Evolutionary conservation across 2,888 invertebrate species (phyloP), one percentile per base, ranked within the genome.

Genomic region (Nemotelus pantherinus): DNA sequence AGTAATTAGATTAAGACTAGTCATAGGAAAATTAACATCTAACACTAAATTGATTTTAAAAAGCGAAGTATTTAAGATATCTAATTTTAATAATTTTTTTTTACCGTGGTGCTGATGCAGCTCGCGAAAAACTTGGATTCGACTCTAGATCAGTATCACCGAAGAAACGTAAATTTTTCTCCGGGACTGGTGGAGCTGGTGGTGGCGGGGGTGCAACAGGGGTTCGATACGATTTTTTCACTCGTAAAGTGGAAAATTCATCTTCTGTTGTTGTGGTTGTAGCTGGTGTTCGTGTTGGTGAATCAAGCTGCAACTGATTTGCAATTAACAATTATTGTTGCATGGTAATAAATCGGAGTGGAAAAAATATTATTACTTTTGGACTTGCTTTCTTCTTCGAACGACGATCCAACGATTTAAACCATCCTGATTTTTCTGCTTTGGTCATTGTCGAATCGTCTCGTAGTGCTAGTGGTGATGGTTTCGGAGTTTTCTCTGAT

Each of bases 61-160:
- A 25, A 25, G 25, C 25, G 25, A 25, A 25, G 1, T 25, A 1
- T 25, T 1, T 25, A 25, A 25, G 25, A 25, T 25, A 25, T 25
- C 25, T 25, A 25, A 25, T 25, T 25, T 25, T 25, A 25, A 25
- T 1, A 25, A 47, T 48, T 6, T n/a, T 10, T n/a, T 64, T 64
- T 67, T 79, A 87, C 87, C 84, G 84, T 25, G 83, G 83, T 76
- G 83, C 84, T 81, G 82, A 83, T 45, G 79, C 76, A 71, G 83
- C 83, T 86, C 82, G 89, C 84, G 82, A 87, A 80, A 88, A 83
- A 80, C 90, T 91, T 45, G 89, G 89, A 84, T 91, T 92, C 9
- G 94, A 94, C 82, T 95, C 94, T 79, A 90, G 89, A 84, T 95
- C 94, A 7, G 94, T 94, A 86, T 95, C 94, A 41, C 94, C 95